Conservation (phyloP, 2,888 invertebrate genomes). For the Diogma glabrata region DNA sequence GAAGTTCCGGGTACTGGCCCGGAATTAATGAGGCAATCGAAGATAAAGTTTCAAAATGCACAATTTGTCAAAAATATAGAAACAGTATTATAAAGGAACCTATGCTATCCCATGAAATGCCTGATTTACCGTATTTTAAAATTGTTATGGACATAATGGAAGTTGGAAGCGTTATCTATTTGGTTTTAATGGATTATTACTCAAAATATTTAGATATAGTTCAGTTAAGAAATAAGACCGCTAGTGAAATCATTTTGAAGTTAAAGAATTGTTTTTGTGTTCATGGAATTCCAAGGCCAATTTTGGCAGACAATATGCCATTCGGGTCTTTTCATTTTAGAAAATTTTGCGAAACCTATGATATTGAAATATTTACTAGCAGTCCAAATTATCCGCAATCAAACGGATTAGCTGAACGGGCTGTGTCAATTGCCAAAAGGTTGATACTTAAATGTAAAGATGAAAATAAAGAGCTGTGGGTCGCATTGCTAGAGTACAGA, state of each 20-base stretch:
- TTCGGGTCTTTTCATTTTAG: background rate
- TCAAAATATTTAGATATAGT: slow-evolving; percentile 16
- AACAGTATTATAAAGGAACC: background rate
- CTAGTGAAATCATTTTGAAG: slow-evolving; percentile 10
- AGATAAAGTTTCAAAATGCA: background rate
- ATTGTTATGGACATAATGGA: slow-evolving; percentile 13
- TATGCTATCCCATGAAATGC: background rate
- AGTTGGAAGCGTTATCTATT: slow-evolving; percentile 11
- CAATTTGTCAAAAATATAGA: background rate
- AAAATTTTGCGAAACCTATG: background rate
- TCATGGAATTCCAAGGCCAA: slow-evolving; percentile 8
- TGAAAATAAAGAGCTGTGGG: slow-evolving; percentile 16
- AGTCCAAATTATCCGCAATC: no score
- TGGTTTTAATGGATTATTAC: slow-evolving; percentile 16
- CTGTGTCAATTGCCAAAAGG: no score
- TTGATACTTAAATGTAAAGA: no score
- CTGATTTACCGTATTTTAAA: slow-evolving; percentile 10
- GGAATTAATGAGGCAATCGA: background rate
- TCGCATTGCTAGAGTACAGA: slow-evolving; percentile 16
- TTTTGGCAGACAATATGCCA: slow-evolving; percentile 6
- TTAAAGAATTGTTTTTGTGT: slow-evolving; percentile 15
- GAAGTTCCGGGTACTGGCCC: background rate
- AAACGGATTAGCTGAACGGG: no score
- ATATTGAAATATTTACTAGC: background rate
- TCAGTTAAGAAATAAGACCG: slow-evolving; percentile 1